Base-by-base conservation (phyloP, 2,797 vertebrate species). In the Poliocrania exsul region DNA sequence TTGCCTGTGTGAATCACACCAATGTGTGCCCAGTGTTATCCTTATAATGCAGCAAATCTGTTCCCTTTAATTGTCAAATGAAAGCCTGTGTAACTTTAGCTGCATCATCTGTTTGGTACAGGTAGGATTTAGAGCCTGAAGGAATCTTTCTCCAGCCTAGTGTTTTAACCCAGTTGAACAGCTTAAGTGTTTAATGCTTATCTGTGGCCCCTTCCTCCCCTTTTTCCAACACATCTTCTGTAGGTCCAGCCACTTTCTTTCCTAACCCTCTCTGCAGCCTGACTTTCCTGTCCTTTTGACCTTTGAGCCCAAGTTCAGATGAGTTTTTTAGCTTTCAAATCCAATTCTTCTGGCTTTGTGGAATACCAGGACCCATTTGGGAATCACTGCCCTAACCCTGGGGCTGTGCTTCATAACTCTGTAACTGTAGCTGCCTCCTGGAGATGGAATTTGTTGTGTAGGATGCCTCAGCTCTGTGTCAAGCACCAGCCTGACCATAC, bases 11-110 rank as follows among this genome's bases (percentile, higher is more conserved):
- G 81, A 44, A n/a, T 84, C 54, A 24, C 46, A 15, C 12, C 1
- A 1, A 18, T 0, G 0, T 42, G 56, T 86, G 21, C 53, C 31
- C 31, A 12, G 1, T n/a, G 46, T 47, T 89, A n/a, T 7, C 24
- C 16, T 35, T 1, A 0, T 50, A 35, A 56, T 54, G 64, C 73
- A 53, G n/a, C 2, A 11, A 58, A 35, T 11, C 25, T 31, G 2
- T 77, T 60, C 15, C 40, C 18, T 71, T 78, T 53, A 47, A n/a
- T 65, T 84, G 35, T 73, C 31, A 18, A 54, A 37, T 85, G 60
- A 42, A 73, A 79, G 17, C 10, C 3, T 37, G 19, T 12, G 28
- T 61, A 26, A 29, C 69, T 83, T 83, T 3, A 80, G 24, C 56
- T 28, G 62, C 35, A 7, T 77, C 38, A 13, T 46, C 50, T 51